A percentile compares a stretch with the other conserved stretches of the same genome.
These are phyloP conservation scores for Larimichthys crocea DNA, from an alignment of 2,113 vertebrate species.

Conservation along the genomic window DNA sequence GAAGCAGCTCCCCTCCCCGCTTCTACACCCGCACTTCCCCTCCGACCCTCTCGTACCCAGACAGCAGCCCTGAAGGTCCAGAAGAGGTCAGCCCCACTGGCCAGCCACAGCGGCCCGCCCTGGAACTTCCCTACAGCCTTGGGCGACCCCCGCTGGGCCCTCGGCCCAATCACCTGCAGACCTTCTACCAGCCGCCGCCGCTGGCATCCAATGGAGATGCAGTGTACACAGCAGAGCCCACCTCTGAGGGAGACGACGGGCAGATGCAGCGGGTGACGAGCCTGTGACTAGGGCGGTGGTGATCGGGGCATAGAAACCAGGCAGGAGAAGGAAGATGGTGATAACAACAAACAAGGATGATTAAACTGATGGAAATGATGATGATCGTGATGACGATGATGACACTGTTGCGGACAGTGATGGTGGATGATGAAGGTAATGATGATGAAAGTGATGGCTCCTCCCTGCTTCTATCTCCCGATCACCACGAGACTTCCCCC, in stretches of 20 bases:
- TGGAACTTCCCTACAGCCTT: conserved; percentile 91
- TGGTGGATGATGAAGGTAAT: conserved; percentile 38
- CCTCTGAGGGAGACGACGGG: conserved; percentile 88
- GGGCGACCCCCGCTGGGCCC: conserved; percentile 88
- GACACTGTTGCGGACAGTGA: conserved; percentile 22
- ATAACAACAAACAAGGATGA: conserved; percentile 22
- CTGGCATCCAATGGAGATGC: conserved; percentile 87
- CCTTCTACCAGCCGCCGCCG: conserved; percentile 92
- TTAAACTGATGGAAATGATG: conserved; percentile 41
- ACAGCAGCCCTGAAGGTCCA: conserved; percentile 93
- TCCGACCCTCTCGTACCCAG: conserved; percentile 87
- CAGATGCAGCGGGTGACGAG: conserved; percentile 96
- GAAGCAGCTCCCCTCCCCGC: conserved; percentile 79
- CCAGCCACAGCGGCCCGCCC: conserved; percentile 74
- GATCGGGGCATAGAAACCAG: conserved; percentile 83
- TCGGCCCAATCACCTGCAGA: conserved; percentile 90
- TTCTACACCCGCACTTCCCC: conserved; percentile 79
- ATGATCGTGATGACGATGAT: conserved; percentile 22
- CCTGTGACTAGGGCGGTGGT: conserved; percentile 92
- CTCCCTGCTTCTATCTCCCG: conserved; percentile 84
- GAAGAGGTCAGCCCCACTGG: conserved; percentile 80
- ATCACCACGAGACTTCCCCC: conserved; percentile 82
- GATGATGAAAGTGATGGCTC: conserved; percentile 68
- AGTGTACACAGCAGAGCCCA: conserved; percentile 81
- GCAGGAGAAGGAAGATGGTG: conserved; percentile 68